A percentile compares a stretch with the other conserved stretches of the same genome.
These are phyloP conservation scores for Enteromius mattozi DNA, from an alignment of 2,797 vertebrate species.

Conservation along the genomic window DNA sequence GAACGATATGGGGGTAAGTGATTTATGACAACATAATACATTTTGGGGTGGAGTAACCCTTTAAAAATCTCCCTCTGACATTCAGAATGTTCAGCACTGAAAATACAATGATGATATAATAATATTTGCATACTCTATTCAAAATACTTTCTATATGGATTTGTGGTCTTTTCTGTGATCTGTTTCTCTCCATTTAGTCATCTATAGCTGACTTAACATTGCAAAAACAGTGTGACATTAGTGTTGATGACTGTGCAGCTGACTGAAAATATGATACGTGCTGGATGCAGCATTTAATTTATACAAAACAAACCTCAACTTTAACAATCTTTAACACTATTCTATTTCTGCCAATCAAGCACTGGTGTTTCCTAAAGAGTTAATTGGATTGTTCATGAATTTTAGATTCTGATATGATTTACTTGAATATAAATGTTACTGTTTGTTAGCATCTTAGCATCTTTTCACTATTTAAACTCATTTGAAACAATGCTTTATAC, in stretches of 20 bases:
- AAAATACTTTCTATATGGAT: background rate
- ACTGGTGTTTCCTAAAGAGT: background rate
- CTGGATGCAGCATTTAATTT: background rate
- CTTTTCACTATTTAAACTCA: background rate
- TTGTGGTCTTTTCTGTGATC: background rate
- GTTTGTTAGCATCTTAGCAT: too few species aligned
- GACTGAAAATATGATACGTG: background rate
- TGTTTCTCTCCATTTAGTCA: background rate
- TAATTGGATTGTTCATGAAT: background rate
- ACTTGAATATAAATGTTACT: background rate
- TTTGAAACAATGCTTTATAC: background rate
- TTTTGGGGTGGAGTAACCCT: too few species aligned
- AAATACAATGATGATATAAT: background rate
- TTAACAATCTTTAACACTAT: background rate
- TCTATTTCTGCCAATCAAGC: background rate
- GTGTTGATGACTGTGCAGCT: background rate
- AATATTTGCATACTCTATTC: background rate
- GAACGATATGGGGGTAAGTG: too few species aligned
- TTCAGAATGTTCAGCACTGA: background rate
- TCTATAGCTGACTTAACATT: background rate
- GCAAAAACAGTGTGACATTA: background rate
- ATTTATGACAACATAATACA: too few species aligned
- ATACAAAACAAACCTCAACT: background rate
- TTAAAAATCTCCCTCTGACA: background rate
- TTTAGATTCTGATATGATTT: background rate